A percentile compares a stretch with the other conserved stretches of the same genome.
These are phyloP conservation scores for Eubasilissa splendida DNA, from an alignment of 2,888 invertebrate genomes.

Conservation along the genomic window DNA sequence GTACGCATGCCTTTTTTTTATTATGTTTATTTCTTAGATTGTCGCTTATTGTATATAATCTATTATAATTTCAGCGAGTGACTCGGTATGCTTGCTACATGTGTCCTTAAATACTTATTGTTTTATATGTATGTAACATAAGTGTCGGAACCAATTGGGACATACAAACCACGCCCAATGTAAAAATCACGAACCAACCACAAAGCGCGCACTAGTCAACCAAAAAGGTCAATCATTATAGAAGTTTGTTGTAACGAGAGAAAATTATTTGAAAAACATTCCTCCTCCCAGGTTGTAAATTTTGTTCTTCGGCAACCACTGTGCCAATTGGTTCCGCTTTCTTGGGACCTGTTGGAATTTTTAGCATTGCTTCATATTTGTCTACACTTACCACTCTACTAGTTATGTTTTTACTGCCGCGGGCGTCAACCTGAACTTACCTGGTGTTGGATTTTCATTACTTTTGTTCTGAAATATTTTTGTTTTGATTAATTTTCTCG, in stretches of 20 bases:
- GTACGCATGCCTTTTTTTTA: constrained; percentile 50
- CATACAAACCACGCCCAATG: constrained; percentile 67
- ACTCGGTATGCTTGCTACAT: constrained; percentile 40
- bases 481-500: constrained; percentile 15
- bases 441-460: constrained; percentile 58
- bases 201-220: constrained; percentile 71
- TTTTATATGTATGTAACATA: constrained; percentile 38
- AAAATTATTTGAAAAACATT: constrained; percentile 55
- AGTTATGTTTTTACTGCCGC: constrained; percentile 11
- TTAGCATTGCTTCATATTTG: constrained; percentile 62
- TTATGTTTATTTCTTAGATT: constrained; percentile 40
- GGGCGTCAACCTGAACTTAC: constrained; percentile 46
- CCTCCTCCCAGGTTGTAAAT: constrained; percentile 56
- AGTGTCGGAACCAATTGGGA: constrained; percentile 72
- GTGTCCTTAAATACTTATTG: constrained; percentile 17
- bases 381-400: constrained; percentile 31
- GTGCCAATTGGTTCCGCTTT: constrained; percentile 74
- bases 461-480: constrained; percentile 50
- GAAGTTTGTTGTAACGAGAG: constrained; percentile 41
- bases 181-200: constrained; percentile 71
- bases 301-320: constrained; percentile 59
- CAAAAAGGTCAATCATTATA: constrained; percentile 33
- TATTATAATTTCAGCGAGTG: constrained; percentile 54
- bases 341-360: constrained; percentile 69
- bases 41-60: constrained; percentile 53